phyloP scores from a whole-genome alignment of 2,888 invertebrate species.

The Drosophila yooni region DNA sequence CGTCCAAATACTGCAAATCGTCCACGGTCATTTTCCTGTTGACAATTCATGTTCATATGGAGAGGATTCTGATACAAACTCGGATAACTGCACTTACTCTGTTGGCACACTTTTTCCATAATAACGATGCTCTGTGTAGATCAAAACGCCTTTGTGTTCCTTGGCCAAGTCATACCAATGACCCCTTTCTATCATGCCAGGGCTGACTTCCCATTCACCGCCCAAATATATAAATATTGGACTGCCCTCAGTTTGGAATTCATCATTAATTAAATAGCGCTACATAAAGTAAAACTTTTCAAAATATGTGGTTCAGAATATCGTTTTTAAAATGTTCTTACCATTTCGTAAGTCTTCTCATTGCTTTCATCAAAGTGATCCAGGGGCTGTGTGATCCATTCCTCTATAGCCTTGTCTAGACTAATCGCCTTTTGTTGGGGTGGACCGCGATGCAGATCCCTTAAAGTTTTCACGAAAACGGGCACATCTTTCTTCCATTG shows the following conservation, averaged over 20 bases:
- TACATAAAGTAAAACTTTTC: conserved; percentile 14
- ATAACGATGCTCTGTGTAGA: conserved; percentile 92
- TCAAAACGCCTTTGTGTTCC: conserved; percentile 87
- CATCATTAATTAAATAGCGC: conserved; percentile 86
- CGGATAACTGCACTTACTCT: conserved; percentile 85
- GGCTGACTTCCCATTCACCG: conserved; percentile 88
- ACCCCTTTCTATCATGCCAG: conserved; percentile 87
- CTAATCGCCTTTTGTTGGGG: conserved; percentile 51
- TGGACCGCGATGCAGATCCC: conserved; percentile 84
- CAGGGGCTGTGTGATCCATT: conserved; percentile 87
- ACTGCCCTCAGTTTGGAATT: conserved; percentile 85
- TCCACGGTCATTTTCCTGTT: conserved; percentile 86
- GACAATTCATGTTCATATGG: background rate
- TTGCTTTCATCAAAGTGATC: conserved; percentile 88
- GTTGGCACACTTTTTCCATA: conserved; percentile 91
- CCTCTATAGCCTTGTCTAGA: conserved; percentile 52
- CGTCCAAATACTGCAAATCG: conserved; percentile 87
- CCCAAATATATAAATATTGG: conserved; percentile 90
- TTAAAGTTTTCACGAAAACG: conserved; percentile 59
- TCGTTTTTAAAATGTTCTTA: conserved; percentile 18
- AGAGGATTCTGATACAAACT: background rate
- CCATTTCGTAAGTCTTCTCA: conserved; percentile 86
- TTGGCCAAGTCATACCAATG: conserved; percentile 88
- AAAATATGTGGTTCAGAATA: background rate
- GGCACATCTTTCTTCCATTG: conserved; percentile 52